phyloP scores from a whole-genome alignment of 2,113 vertebrate genomes.

The Vicugna pacos region DNA sequence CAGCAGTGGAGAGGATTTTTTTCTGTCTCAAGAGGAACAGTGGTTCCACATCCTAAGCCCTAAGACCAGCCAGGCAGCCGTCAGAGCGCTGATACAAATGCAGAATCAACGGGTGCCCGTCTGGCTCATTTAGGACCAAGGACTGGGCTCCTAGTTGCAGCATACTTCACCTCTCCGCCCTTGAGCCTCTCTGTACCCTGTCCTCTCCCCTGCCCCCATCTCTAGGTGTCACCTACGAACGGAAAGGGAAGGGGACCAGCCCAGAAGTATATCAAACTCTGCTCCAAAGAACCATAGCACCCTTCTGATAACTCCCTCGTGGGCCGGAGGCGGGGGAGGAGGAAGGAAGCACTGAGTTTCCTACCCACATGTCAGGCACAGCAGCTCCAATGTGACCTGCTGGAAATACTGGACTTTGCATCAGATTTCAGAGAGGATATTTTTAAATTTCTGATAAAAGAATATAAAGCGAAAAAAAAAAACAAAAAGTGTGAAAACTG shows the following conservation, averaged over 20 bases:
- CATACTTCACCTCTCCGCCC: background rate
- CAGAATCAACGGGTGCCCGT: background rate
- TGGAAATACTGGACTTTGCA: background rate
- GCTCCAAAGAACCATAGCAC: background rate
- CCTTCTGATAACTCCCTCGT: background rate
- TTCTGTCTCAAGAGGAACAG: background rate
- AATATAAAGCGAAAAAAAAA: constrained; percentile 7
- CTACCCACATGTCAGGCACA: background rate
- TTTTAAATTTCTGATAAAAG: background rate
- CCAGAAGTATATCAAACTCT: background rate
- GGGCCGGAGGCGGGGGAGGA: background rate
- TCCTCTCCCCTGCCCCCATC: background rate
- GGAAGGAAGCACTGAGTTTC: background rate
- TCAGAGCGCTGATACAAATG: background rate
- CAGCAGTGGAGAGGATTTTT: background rate
- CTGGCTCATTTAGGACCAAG: background rate
- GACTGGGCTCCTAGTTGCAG: background rate
- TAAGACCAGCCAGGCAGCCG: background rate
- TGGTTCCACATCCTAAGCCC: background rate
- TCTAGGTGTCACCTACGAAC: background rate
- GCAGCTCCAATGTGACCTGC: background rate
- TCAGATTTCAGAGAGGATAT: constrained; percentile 20
- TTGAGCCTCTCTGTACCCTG: background rate
- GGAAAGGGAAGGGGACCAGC: background rate
- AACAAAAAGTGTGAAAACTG: background rate